Conservation (phyloP, 92 coral and sea anemone genomes). For the Parazoanthus atlanticus region DNA sequence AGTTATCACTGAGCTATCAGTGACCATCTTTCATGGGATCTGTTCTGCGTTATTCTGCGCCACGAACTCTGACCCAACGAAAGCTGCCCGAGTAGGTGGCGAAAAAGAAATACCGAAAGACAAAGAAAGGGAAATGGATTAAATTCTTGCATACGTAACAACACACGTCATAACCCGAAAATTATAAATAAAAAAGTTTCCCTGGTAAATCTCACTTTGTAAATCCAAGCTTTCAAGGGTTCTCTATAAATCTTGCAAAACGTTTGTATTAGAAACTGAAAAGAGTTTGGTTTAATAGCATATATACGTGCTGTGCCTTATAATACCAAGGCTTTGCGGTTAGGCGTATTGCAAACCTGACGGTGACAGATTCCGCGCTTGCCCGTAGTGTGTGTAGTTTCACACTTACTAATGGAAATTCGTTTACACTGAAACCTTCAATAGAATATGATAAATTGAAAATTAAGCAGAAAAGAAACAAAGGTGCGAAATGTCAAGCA, state of each 20-base stretch:
- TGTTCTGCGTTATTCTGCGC: constrained; percentile 26
- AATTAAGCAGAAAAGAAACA: constrained; percentile 35
- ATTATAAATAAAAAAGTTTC: constrained; percentile 26
- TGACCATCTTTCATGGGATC: constrained; percentile 19
- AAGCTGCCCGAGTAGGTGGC: constrained; percentile 36
- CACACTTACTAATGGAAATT: constrained; percentile 43
- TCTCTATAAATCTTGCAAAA: constrained; percentile 6
- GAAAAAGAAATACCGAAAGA: constrained; percentile 30
- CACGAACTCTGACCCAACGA: constrained; percentile 45
- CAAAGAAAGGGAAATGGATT: constrained; percentile 44
- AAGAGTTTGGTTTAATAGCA: neutral
- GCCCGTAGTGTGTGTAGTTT: constrained; percentile 27
- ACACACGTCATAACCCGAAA: constrained; percentile 31
- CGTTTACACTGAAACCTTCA: constrained; percentile 25
- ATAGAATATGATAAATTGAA: constrained; percentile 43
- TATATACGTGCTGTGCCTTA: neutral
- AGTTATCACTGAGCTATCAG: constrained; percentile 16
- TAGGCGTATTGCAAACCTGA: neutral
- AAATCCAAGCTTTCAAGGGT: constrained; percentile 23
- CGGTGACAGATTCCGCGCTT: constrained; percentile 26
- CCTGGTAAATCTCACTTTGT: constrained; percentile 35
- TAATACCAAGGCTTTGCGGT: neutral
- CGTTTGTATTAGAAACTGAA: constrained; percentile 6
- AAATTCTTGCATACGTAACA: constrained; percentile 40
- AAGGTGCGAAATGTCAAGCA: constrained; percentile 37